Conservation (phyloP, 2,113 vertebrate genomes). For the Trochalopteron elliotii region DNA sequence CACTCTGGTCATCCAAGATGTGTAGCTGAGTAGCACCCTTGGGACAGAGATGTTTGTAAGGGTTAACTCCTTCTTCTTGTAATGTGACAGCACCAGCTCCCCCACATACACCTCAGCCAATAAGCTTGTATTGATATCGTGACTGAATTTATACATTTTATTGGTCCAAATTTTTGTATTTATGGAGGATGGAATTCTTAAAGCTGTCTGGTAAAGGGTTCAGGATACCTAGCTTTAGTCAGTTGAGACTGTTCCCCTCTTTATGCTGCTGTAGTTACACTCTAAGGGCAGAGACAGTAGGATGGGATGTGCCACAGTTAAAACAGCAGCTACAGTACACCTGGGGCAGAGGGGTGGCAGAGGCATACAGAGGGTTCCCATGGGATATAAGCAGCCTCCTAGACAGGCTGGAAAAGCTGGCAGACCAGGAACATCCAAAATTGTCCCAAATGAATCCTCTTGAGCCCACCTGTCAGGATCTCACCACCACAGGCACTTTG, state of each 20-base stretch:
- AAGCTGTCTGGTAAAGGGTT: neutral
- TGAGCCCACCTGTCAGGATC: neutral
- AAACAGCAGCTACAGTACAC: neutral
- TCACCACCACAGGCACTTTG: neutral
- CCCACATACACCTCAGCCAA: neutral
- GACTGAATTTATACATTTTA: neutral
- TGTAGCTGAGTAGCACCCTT: neutral
- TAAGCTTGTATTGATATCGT: neutral
- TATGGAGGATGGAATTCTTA: neutral
- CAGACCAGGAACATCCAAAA: neutral
- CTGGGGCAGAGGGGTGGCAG: neutral
- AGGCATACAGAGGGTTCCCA: neutral
- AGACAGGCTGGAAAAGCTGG: neutral
- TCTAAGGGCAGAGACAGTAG: neutral
- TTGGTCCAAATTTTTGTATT: neutral
- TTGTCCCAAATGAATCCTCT: neutral
- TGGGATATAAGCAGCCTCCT: neutral
- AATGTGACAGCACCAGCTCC: neutral
- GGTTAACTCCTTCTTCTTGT: neutral
- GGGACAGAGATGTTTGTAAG: neutral
- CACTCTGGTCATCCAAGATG: neutral
- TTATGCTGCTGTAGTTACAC: neutral
- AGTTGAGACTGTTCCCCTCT: neutral
- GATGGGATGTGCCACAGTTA: neutral
- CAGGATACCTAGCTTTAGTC: neutral